These are phyloP conservation scores for Cryptotis parvus DNA, from an alignment of 2,113 vertebrate species.

Conservation along the genomic window DNA sequence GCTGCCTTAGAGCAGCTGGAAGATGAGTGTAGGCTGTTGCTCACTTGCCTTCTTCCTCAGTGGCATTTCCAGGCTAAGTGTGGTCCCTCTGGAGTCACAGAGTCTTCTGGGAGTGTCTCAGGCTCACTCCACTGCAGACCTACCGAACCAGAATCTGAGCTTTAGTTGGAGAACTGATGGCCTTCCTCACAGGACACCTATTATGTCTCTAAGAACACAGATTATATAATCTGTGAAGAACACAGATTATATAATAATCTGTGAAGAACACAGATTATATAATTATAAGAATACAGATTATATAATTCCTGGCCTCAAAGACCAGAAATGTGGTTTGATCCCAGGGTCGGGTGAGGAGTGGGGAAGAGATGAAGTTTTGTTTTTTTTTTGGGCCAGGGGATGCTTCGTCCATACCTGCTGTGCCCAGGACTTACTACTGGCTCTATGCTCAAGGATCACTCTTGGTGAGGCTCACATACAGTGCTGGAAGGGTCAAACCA, in stretches of 20 bases:
- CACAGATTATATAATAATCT: too few species aligned
- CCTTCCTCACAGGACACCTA: neutral
- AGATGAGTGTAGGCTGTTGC: neutral
- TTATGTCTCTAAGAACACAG: neutral
- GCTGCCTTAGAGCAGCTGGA: neutral
- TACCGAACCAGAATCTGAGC: neutral
- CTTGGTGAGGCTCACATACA: too few species aligned
- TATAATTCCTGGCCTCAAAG: too few species aligned
- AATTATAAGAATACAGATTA: neutral
- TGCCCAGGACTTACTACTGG: too few species aligned
- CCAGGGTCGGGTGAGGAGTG: too few species aligned
- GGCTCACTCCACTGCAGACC: neutral
- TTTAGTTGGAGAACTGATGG: neutral
- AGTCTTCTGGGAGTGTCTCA: neutral
- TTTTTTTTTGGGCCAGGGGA: too few species aligned
- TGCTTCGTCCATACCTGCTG: too few species aligned
- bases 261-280: neutral
- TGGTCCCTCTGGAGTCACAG: neutral
- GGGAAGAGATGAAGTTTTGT: too few species aligned
- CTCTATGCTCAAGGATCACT: too few species aligned
- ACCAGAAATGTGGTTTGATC: too few species aligned
- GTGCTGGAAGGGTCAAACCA: too few species aligned
- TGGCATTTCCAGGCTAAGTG: neutral
- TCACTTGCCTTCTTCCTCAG: neutral
- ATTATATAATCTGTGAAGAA: neutral